Evolutionary conservation across 1,140 invertebrate genomes (phyloP).

Genomic region (Mycetomoellerius zeteki): DNA sequence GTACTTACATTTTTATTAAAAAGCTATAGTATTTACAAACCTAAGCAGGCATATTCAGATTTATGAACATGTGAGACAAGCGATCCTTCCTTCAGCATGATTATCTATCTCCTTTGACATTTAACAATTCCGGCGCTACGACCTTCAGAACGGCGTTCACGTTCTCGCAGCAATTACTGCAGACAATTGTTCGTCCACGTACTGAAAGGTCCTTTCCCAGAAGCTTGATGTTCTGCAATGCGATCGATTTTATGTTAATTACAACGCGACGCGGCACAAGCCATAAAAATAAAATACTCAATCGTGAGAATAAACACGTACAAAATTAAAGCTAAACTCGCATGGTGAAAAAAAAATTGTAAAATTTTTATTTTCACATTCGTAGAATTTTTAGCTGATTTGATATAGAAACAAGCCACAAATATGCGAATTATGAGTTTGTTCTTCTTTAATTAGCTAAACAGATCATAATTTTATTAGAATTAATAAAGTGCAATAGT

Average conservation of each 20-base stretch:
- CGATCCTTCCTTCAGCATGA: background rate
- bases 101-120: background rate
- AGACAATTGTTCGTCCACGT: slow-evolving; percentile 72
- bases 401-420: too few species aligned
- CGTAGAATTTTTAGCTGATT: too few species aligned
- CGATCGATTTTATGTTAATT: slow-evolving; percentile 41
- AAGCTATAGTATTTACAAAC: background rate
- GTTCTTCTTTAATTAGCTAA: too few species aligned
- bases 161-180: slow-evolving; percentile 69
- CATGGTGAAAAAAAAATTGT: too few species aligned
- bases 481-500: too few species aligned
- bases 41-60: background rate
- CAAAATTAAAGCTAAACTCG: background rate
- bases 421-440: too few species aligned
- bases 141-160: slow-evolving; percentile 63
- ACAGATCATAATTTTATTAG: too few species aligned
- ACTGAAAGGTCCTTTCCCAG: slow-evolving; percentile 74
- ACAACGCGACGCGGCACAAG: background rate
- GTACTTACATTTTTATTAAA: slow-evolving; percentile 5
- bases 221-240: slow-evolving; percentile 78
- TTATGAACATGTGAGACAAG: background rate
- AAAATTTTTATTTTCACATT: too few species aligned
- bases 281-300: background rate
- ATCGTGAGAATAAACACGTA: background rate
- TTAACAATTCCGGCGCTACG: slow-evolving; percentile 74